These are phyloP conservation scores for Tethea ocularis DNA, from an alignment of 2,888 invertebrate genomes.

Conservation along the genomic window DNA sequence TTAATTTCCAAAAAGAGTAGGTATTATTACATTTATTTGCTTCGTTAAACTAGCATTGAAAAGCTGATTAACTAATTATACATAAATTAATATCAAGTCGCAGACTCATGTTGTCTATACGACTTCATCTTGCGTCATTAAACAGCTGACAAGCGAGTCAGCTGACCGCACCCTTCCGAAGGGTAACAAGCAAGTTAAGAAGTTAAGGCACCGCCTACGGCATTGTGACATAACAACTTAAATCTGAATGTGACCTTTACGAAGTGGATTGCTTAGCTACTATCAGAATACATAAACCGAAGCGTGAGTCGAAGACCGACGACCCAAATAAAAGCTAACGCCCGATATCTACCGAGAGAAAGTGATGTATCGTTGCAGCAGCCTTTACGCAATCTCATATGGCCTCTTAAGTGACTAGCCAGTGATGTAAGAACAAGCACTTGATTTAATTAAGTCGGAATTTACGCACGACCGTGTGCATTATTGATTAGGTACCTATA, in stretches of 20 bases:
- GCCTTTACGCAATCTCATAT: constrained; percentile 60
- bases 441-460: constrained; percentile 51
- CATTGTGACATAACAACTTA: constrained; percentile 38
- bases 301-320: constrained; percentile 60
- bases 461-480: constrained; percentile 30
- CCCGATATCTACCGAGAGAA: constrained; percentile 69
- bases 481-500: constrained; percentile 21
- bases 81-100: too few species aligned
- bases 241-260: constrained; percentile 61
- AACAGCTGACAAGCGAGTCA: background rate
- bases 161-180: constrained; percentile 4
- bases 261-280: constrained; percentile 55
- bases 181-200: background rate
- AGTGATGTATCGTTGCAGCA: constrained; percentile 72
- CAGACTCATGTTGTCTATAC: background rate
- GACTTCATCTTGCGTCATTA: background rate
- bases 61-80: too few species aligned
- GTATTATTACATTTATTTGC: too few species aligned
- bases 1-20: too few species aligned
- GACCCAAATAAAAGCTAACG: constrained; percentile 63
- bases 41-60: too few species aligned
- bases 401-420: constrained; percentile 37
- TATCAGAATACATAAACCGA: constrained; percentile 67
- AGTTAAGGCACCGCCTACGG: constrained; percentile 14
- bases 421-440: constrained; percentile 49